Evolutionary conservation across 2,113 vertebrate species (phyloP), one percentile per base, ranked within the genome.

Genomic region (Oenanthe oenanthe): DNA sequence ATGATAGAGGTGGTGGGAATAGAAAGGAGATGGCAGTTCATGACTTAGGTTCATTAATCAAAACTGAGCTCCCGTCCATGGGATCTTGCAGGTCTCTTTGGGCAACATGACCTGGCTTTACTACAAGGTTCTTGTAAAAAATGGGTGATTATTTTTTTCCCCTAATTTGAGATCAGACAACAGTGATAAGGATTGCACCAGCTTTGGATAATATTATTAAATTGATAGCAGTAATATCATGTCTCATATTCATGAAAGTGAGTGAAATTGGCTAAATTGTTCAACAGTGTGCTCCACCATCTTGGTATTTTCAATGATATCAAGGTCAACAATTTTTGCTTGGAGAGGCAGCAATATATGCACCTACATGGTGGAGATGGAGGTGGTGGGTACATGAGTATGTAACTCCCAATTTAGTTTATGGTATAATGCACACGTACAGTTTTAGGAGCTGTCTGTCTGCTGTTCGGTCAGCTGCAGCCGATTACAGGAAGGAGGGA

Each of bases 161-260:
- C 57, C 18, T 28, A 45, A 10, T 74, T 62, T 68, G 54, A 92
- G 86, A 74, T 93, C 56, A 90, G 34, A 66, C 70, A 81, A 50
- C 29, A 85, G 21, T 18, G 16, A 80, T 83, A 84, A 82, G 26
- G 42, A 83, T 66, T 88, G 93, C 95, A 77, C 34, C 63, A 57
- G 7, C 75, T 95, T 89, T 82, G 38, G 65, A 70, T 95, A 82
- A 85, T 56, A 80, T 84, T 78, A 43, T 57, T 96, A 84, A 92
- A 84, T 87, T 77, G 60, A 82, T 56, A 85, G 48, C 54, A 94
- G 43, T 54, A 83, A 88, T 71, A 81, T 31, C 6, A 4, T 80
- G 57, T 73, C 25, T 81, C 61, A 73, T 65, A 58, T 22, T 66
- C 8, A 36, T 2, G 3, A 74, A 48, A 67, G 58, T 11, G 28